A percentile compares a stretch with the other conserved stretches of the same genome.
Conservation (phyloP, 2,888 invertebrate genomes). For the Sphaeridia pumilis region DNA sequence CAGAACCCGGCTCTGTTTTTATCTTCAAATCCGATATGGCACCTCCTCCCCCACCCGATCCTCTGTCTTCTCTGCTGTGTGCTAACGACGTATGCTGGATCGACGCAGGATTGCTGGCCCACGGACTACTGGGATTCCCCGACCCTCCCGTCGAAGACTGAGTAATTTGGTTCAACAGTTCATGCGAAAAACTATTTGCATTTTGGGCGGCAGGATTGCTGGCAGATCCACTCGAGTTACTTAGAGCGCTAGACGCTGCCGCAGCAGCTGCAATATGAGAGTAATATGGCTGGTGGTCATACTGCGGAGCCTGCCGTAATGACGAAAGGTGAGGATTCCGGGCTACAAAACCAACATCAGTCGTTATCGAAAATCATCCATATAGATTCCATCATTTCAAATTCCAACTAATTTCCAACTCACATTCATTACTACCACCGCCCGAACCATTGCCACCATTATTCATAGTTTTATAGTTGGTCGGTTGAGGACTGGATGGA, state of each 20-base stretch:
- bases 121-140: conserved; percentile 6
- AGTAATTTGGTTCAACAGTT: conserved; percentile 11
- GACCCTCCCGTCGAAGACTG: conserved; percentile 6
- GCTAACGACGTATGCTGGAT: conserved; percentile 14
- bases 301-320: conserved; percentile 9
- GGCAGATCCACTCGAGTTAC: conserved; percentile 2
- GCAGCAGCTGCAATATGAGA: conserved; percentile 6
- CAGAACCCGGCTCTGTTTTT: conserved; percentile 16
- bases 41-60: conserved; percentile 6
- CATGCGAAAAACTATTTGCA: conserved; percentile 16
- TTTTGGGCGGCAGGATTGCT: conserved; percentile 17
- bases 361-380: not conserved
- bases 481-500: conserved; percentile 15
- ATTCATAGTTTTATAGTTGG: conserved; percentile 16
- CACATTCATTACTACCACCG: conserved; percentile 7
- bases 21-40: conserved; percentile 12
- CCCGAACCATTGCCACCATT: conserved; percentile 11
- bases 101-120: conserved; percentile 6
- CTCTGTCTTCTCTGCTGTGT: conserved; percentile 12
- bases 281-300: conserved; percentile 18
- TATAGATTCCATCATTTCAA: not conserved
- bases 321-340: conserved; percentile 16
- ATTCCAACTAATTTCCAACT: not conserved
- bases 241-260: conserved; percentile 9
- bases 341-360: conserved; percentile 3